These are phyloP conservation scores for Carpatolechia fugitivella DNA, from an alignment of 2,888 invertebrate genomes.

Conservation along the genomic window DNA sequence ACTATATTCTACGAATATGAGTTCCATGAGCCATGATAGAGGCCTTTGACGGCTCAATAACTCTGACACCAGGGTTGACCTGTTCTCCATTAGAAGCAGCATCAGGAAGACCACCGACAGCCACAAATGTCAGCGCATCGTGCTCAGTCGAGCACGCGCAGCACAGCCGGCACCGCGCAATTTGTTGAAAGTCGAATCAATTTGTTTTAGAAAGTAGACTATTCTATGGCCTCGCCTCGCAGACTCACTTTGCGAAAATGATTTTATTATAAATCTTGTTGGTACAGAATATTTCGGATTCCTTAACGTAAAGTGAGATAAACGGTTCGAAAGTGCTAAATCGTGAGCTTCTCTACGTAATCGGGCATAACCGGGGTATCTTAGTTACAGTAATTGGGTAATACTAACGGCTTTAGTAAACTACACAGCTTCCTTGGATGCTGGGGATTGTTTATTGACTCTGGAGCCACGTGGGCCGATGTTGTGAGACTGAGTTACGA, in stretches of 20 bases:
- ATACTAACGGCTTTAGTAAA: neutral
- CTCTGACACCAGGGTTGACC: too few species aligned
- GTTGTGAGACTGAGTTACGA: neutral
- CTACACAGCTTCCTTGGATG: slow-evolving; percentile 11
- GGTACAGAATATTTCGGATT: slow-evolving; percentile 14
- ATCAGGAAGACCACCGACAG: slow-evolving; percentile 39
- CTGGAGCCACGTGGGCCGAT: slow-evolving; percentile 11
- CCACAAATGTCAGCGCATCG: slow-evolving; percentile 53
- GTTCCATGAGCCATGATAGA: too few species aligned
- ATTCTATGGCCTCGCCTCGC: slow-evolving; percentile 46
- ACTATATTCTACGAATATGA: too few species aligned
- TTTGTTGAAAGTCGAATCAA: slow-evolving; percentile 74
- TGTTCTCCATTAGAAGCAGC: neutral
- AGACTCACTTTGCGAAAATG: slow-evolving; percentile 38
- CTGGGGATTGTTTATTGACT: slow-evolving; percentile 16
- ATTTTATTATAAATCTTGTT: slow-evolving; percentile 12
- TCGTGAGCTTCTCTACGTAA: slow-evolving; percentile 13
- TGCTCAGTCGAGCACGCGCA: slow-evolving; percentile 37
- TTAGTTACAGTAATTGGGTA: neutral
- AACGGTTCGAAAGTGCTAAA: slow-evolving; percentile 18
- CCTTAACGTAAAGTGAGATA: slow-evolving; percentile 7
- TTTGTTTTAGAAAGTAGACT: slow-evolving; percentile 73
- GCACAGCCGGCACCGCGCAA: slow-evolving; percentile 48
- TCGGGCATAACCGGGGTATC: slow-evolving; percentile 4
- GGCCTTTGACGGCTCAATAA: too few species aligned